These are phyloP conservation scores for Melitaea cinxia DNA, from an alignment of 1,140 invertebrate genomes.

Conservation along the genomic window DNA sequence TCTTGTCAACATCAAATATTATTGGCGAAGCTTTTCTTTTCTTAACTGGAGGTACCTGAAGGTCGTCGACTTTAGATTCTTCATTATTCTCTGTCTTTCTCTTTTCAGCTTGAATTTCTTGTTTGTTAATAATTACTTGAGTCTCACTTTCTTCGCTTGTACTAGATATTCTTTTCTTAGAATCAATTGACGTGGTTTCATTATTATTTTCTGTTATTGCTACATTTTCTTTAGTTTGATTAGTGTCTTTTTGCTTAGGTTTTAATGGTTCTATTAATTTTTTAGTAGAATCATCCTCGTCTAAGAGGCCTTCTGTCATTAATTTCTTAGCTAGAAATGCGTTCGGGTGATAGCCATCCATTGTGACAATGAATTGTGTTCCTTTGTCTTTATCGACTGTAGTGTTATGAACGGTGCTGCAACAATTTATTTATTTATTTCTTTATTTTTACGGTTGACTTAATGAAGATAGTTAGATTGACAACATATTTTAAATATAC, in stretches of 20 bases:
- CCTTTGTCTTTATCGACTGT: conserved; percentile 67
- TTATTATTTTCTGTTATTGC: conserved; percentile 2
- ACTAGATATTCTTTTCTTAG: conserved; percentile 53
- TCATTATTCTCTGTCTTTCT: conserved; percentile 31
- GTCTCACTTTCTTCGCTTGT: conserved; percentile 64
- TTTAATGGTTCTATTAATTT: conserved; percentile 40
- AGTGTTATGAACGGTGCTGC: conserved; percentile 74
- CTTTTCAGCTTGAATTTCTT: conserved; percentile 35
- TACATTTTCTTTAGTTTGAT: conserved; percentile 16
- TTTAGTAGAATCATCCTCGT: conserved; percentile 63
- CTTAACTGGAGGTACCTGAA: conserved; percentile 47
- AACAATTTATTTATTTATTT: conserved; percentile 29
- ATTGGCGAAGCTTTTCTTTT: conserved; percentile 81
- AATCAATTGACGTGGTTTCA: conserved; percentile 23
- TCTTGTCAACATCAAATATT: conserved; percentile 77
- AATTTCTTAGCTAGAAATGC: conserved; percentile 79
- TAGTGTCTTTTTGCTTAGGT: conserved; percentile 11
- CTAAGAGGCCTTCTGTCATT: conserved; percentile 65
- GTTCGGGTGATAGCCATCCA: conserved; percentile 83
- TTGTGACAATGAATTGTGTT: conserved; percentile 85
- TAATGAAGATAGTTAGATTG: background rate
- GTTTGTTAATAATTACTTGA: conserved; percentile 61
- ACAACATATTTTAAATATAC: background rate
- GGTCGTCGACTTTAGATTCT: conserved; percentile 6
- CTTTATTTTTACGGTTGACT: no score